A percentile compares a stretch with the other conserved stretches of the same genome.
Evolutionary conservation across 2,113 vertebrate species (phyloP).

Genomic region (Saccopteryx bilineata): DNA sequence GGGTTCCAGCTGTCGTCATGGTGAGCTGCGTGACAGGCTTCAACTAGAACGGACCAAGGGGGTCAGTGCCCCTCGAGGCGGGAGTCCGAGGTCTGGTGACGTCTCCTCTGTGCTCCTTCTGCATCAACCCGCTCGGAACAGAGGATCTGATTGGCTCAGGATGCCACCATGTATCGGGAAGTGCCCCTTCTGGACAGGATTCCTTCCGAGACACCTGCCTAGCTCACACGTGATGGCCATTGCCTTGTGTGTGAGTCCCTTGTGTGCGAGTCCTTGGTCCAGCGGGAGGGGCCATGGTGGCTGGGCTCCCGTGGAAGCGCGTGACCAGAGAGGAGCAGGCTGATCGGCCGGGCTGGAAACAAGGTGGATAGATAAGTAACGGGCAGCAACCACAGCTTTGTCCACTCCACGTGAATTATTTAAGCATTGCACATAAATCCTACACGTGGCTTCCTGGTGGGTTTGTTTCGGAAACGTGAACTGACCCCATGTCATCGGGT

Average conservation of each 20-base stretch:
- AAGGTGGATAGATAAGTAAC: neutral
- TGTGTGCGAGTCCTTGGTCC: neutral
- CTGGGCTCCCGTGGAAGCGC: neutral
- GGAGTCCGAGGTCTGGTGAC: neutral
- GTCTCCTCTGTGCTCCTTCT: neutral
- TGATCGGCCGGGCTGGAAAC: fast-evolving
- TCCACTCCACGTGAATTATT: neutral
- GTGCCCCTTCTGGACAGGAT: neutral
- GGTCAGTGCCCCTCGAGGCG: neutral
- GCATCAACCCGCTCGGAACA: neutral
- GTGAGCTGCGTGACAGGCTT: too few relatives aligned
- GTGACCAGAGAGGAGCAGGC: neutral
- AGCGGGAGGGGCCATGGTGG: fast-evolving
- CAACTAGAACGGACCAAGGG: neutral
- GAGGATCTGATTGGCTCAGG: neutral
- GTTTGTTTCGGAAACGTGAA: neutral
- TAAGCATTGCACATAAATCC: neutral
- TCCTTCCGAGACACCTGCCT: neutral
- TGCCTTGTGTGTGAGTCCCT: neutral
- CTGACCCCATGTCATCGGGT: neutral
- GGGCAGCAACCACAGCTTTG: neutral
- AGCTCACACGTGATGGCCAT: neutral
- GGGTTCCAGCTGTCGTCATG: neutral
- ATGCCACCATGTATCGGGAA: neutral
- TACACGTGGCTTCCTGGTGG: neutral